Evolutionary conservation across 1,140 invertebrate genomes (phyloP), one percentile per base, ranked within the genome.

Genomic region (Hormaphis cornu): DNA sequence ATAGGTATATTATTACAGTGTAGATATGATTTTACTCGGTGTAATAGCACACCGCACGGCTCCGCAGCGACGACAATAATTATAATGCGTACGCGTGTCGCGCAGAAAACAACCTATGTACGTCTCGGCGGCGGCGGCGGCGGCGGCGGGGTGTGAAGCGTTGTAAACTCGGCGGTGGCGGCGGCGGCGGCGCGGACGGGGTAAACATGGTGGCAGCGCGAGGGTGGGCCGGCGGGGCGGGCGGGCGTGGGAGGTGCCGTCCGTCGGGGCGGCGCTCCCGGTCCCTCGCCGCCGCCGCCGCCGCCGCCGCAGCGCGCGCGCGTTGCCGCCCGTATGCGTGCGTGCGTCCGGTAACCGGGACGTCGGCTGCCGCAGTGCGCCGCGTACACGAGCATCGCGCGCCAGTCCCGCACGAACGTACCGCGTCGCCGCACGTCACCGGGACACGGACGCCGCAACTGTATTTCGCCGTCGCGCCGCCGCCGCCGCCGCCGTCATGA

Each of bases 191-290:
- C 22, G 52, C n/a, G 4, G n/a, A n/a, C n/a, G 46, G 24, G 52
- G 69, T 35, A 33, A 52, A 35, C 48, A 52, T 44, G 69, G 69
- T 44, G 30, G 28, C 26, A 53, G 18, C 35, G 69, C 33, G 53
- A 22, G 46, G 63, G 16, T 24, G 35, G 58, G 28, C 18, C 12
- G 44, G 63, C 18, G 44, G 28, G 46, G 28, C n/a, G 50, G 37
- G 69, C 40, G 52, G 24, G 20, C 50, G 69, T 48, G 30, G 69
- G 69, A 44, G 69, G 33, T 35, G 63, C 48, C 35, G 35, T 24
- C 40, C 40, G 58, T 46, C n/a, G 24, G 30, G 58, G 58, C 58
- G 58, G 58, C 46, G 58, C 58, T n/a, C 10, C 37, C 58, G 37
- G 33, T 9, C 4, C 20, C 8, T 22, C 16, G 50, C n/a, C 5